These are phyloP conservation scores for Tanytarsus gracilentus DNA, from an alignment of 2,888 invertebrate species.

Conservation along the genomic window DNA sequence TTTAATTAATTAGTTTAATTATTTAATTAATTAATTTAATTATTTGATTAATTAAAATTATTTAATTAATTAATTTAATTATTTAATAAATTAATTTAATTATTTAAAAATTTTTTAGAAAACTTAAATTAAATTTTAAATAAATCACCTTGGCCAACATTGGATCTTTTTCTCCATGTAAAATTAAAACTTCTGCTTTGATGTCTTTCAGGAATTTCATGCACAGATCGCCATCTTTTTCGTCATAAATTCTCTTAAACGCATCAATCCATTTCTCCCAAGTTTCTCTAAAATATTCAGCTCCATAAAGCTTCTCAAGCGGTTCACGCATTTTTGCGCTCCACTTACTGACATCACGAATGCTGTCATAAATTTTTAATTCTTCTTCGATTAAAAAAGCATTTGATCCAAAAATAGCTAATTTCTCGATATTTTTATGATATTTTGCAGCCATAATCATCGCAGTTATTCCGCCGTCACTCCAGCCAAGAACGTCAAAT, in stretches of 20 bases:
- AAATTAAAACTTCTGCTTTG: slow-evolving; percentile 64
- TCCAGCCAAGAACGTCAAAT: slow-evolving; percentile 75
- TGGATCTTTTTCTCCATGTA: slow-evolving; percentile 77
- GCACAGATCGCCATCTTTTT: slow-evolving; percentile 65
- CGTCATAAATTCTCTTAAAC: slow-evolving; percentile 48
- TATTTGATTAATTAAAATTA: no score
- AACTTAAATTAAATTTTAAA: no score
- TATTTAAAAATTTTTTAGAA: no score
- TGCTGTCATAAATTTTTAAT: slow-evolving; percentile 54
- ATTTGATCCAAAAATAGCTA: slow-evolving; percentile 71
- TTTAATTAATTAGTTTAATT: no score
- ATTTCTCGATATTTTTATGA: slow-evolving; percentile 56
- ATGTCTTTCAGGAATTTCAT: slow-evolving; percentile 53
- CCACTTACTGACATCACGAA: slow-evolving; percentile 67
- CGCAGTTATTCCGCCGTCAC: slow-evolving; percentile 75
- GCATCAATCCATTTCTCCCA: slow-evolving; percentile 69
- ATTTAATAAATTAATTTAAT: no score
- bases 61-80: no score
- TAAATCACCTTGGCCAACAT: slow-evolving; percentile 64
- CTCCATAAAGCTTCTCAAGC: slow-evolving; percentile 63
- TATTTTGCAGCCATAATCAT: slow-evolving; percentile 67
- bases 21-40: no score
- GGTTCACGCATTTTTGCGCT: slow-evolving; percentile 67
- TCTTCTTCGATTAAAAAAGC: slow-evolving; percentile 65
- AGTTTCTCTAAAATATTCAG: slow-evolving; percentile 55